Evolutionary conservation across 2,888 invertebrate species (phyloP).

Genomic region (Limnephilus rhombicus): DNA sequence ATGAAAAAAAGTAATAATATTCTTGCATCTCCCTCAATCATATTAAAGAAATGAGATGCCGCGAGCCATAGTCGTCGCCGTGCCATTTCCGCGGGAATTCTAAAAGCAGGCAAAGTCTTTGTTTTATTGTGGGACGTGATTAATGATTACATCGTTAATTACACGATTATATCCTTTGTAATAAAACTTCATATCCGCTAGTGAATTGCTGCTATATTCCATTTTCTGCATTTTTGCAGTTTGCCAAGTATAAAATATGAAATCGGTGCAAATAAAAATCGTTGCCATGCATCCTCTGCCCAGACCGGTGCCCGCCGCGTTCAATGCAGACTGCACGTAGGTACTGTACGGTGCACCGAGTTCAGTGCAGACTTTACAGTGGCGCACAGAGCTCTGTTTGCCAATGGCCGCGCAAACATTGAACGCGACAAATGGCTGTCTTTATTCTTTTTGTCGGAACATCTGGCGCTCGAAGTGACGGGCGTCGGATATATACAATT

Average conservation of each 20-base stretch:
- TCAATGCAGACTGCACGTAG: too few relatives aligned
- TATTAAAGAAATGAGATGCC: too few relatives aligned
- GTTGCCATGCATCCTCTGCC: background rate
- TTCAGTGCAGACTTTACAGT: background rate
- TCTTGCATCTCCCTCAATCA: too few relatives aligned
- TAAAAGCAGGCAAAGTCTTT: too few relatives aligned
- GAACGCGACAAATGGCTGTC: background rate
- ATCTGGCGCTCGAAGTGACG: background rate
- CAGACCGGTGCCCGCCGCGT: background rate
- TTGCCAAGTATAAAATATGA: background rate
- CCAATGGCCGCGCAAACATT: slow-evolving; percentile 12
- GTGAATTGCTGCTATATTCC: background rate
- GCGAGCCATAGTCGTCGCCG: too few relatives aligned
- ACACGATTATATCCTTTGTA: too few relatives aligned
- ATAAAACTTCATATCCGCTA: background rate
- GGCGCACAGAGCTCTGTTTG: background rate
- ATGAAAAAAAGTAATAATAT: too few relatives aligned
- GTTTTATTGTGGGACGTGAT: too few relatives aligned
- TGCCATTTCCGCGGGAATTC: too few relatives aligned
- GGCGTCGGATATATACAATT: background rate
- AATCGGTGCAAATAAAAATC: background rate
- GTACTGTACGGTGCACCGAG: background rate
- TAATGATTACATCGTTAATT: too few relatives aligned
- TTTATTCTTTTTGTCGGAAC: slow-evolving; percentile 26
- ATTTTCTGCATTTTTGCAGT: background rate